These are phyloP conservation scores for Escarpia spicata DNA, from an alignment of 2,888 invertebrate genomes.

Conservation along the genomic window DNA sequence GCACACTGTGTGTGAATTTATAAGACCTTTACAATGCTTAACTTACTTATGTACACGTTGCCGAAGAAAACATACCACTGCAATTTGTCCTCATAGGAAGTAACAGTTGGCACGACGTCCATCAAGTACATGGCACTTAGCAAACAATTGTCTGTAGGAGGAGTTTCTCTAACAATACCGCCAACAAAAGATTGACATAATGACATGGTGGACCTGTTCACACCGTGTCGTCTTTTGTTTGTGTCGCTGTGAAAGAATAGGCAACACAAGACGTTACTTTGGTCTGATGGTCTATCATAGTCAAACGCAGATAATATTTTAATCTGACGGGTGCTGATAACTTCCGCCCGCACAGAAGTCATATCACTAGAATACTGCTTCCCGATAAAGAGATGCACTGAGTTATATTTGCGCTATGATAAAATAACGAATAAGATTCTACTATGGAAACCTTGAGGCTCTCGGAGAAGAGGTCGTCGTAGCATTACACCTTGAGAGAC, in stretches of 20 bases:
- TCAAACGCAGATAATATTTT: neutral
- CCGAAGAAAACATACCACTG: neutral
- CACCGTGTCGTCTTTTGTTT: neutral
- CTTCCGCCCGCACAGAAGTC: neutral
- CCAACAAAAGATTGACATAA: neutral
- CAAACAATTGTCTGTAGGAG: neutral
- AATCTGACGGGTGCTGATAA: neutral
- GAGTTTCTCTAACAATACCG: neutral
- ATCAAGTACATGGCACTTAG: neutral
- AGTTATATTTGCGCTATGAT: neutral
- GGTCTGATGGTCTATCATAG: neutral
- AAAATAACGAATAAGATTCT: too few relatives aligned
- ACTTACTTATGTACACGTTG: too few relatives aligned
- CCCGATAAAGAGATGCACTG: neutral
- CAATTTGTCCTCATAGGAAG: neutral
- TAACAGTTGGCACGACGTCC: neutral
- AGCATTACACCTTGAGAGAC: too few relatives aligned
- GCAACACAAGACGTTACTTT: neutral
- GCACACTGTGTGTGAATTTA: too few relatives aligned
- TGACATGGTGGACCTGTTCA: neutral
- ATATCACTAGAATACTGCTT: neutral
- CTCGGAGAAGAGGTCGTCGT: too few relatives aligned
- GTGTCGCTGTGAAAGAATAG: neutral
- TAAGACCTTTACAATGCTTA: too few relatives aligned
- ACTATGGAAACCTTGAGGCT: too few relatives aligned